These are phyloP conservation scores for Bombus sibiricus DNA, from an alignment of 1,140 invertebrate species.

Conservation along the genomic window DNA sequence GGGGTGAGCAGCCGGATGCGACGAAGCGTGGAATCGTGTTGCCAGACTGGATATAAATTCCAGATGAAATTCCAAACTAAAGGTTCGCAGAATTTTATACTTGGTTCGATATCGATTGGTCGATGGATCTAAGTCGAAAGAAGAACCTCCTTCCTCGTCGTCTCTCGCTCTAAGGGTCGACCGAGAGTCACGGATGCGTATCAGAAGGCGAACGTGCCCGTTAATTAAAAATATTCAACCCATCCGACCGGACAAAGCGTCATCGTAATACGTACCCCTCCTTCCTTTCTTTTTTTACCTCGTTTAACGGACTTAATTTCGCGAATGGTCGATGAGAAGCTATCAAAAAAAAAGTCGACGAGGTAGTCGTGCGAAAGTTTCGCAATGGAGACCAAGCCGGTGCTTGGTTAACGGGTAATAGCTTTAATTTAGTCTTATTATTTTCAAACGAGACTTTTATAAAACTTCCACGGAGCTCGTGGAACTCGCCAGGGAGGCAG, in stretches of 20 bases:
- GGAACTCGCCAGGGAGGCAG: not conserved
- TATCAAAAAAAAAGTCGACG: not conserved
- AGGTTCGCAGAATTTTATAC: constrained; percentile 5
- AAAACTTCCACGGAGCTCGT: constrained; percentile 43
- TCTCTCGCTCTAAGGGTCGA: not conserved
- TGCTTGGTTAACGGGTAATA: constrained; percentile 62
- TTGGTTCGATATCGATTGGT: not conserved
- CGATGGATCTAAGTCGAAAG: not conserved
- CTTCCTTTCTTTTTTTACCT: not conserved
- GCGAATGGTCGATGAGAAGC: constrained; percentile 49
- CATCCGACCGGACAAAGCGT: constrained; percentile 33
- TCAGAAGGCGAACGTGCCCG: not conserved
- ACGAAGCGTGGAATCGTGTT: constrained; percentile 16
- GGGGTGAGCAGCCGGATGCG: not conserved
- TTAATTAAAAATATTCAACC: constrained; percentile 62
- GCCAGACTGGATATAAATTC: constrained; percentile 28
- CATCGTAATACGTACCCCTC: constrained; percentile 8
- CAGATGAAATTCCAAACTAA: constrained; percentile 28
- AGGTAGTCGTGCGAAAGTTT: constrained; percentile 52
- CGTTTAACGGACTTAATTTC: constrained; percentile 42
- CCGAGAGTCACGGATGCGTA: not conserved
- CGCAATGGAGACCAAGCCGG: constrained; percentile 42
- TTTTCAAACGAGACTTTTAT: constrained; percentile 60
- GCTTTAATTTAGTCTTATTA: constrained; percentile 68
- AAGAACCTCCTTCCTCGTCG: not conserved